Base-by-base conservation (phyloP, 2,113 vertebrate species). In the Lepus timidus region DNA sequence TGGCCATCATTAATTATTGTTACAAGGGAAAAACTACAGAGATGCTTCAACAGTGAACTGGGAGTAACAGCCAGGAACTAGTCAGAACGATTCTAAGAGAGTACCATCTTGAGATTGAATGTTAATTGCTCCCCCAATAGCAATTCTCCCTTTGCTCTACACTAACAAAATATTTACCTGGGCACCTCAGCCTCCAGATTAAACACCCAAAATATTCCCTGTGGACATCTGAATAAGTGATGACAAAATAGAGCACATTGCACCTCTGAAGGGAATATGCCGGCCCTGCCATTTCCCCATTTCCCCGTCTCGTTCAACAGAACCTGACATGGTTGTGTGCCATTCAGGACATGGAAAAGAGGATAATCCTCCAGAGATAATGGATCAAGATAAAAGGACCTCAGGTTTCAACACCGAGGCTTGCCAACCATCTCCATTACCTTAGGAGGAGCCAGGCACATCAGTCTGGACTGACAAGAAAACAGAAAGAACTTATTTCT, bases 401-500 rank as follows among this genome's bases (percentile, higher is more conserved):
- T 36, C 17, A 1, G 29, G 1, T 85, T 81, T 55, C 22, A 2
- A 88, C 44, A 64, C 6, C 39, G n/a, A 13, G 25, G 17, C 19
- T 4, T 29, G 19, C n/a, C 67, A 71, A 52, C 70, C n/a, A 55
- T 68, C 58, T 67, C 36, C 11, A 36, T 5, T 70, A 23, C 86
- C 51, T 44, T 62, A 44, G 33, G 3, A 62, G 64, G 19, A 75
- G 49, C 55, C 62, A 12, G 22, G 16, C 3, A 70, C 33, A 36
- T 17, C 31, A 25, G 25, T 20, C 16, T 84, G 23, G 14, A 70
- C n/a, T 92, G 51, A 90, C 3, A 80, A 82, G 67, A 62, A 83
- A 73, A 73, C 31, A 31, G n/a, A 76, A 93, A 36, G 19, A 62
- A 86, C 71, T 8, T 73, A 29, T 36, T 86, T 95, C 76, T 52